Percentiles rank a stretch among this genome's conserved stretches.
These are phyloP conservation scores for Cygnus buccinator DNA, from an alignment of 2,113 vertebrate genomes.

Conservation along the genomic window DNA sequence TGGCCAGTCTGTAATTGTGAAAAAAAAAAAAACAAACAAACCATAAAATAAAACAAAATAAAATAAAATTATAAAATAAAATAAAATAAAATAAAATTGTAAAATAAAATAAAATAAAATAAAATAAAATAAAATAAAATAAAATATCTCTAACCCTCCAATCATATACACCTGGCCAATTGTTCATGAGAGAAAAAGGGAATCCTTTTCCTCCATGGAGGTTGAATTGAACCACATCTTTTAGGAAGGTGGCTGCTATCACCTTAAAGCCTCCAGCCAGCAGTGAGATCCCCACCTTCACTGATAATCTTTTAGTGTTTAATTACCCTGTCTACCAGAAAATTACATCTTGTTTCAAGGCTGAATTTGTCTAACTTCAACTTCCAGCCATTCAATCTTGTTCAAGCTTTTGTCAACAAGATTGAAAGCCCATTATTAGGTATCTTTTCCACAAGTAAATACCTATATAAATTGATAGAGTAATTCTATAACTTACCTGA, in stretches of 20 bases:
- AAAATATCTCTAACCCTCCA: background rate
- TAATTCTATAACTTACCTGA: background rate
- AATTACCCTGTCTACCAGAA: slow-evolving; percentile 43
- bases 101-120: background rate
- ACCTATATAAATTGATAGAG: background rate
- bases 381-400: slow-evolving; percentile 31
- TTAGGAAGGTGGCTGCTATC: background rate
- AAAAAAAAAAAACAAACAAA: background rate
- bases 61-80: background rate
- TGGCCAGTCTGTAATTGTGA: background rate
- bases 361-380: slow-evolving; percentile 33
- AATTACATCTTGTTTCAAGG: slow-evolving; percentile 41
- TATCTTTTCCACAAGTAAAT: slow-evolving; percentile 22
- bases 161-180: background rate
- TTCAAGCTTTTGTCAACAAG: slow-evolving; percentile 49
- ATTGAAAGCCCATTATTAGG: slow-evolving; percentile 41
- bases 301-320: slow-evolving; percentile 21
- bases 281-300: background rate
- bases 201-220: background rate
- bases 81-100: background rate
- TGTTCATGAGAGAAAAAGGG: background rate
- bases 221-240: background rate
- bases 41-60: background rate
- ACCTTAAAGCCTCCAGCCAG: background rate
- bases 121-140: background rate